These are phyloP conservation scores for Todus mexicanus DNA, from an alignment of 2,797 vertebrate genomes.

Conservation along the genomic window DNA sequence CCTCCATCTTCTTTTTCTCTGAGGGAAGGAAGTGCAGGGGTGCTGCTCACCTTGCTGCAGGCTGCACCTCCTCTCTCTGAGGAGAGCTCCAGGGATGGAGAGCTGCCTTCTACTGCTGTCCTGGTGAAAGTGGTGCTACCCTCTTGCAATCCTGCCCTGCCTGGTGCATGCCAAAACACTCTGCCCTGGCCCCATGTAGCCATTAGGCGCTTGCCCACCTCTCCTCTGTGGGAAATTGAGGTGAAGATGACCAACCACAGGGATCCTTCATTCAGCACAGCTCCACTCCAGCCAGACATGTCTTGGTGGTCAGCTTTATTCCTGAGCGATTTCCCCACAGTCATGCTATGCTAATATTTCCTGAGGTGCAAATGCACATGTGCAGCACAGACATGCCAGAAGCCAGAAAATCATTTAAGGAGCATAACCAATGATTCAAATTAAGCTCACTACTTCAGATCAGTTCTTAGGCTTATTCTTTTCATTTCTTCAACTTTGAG, in stretches of 20 bases:
- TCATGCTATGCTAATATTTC: neutral
- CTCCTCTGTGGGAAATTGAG: neutral
- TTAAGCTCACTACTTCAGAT: neutral
- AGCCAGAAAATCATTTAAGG: neutral
- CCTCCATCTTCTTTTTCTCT: neutral
- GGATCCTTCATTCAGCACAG: neutral
- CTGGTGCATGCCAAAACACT: fast-evolving
- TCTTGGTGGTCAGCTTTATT: neutral
- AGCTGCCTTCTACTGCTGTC: neutral
- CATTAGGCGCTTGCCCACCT: neutral
- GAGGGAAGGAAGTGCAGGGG: neutral
- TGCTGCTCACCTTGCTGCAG: fast-evolving
- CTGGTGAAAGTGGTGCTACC: neutral
- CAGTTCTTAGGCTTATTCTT: neutral
- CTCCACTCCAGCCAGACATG: neutral
- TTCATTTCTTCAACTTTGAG: neutral
- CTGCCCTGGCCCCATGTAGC: neutral
- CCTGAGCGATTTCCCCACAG: fast-evolving
- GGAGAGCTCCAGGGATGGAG: fast-evolving
- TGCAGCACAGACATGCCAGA: neutral
- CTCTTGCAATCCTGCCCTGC: neutral
- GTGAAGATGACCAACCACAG: neutral
- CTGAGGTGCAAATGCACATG: neutral
- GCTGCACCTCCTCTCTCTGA: neutral
- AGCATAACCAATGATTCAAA: neutral